Base-by-base conservation (phyloP, 2,113 vertebrate species). In the Psittacara wagleri region DNA sequence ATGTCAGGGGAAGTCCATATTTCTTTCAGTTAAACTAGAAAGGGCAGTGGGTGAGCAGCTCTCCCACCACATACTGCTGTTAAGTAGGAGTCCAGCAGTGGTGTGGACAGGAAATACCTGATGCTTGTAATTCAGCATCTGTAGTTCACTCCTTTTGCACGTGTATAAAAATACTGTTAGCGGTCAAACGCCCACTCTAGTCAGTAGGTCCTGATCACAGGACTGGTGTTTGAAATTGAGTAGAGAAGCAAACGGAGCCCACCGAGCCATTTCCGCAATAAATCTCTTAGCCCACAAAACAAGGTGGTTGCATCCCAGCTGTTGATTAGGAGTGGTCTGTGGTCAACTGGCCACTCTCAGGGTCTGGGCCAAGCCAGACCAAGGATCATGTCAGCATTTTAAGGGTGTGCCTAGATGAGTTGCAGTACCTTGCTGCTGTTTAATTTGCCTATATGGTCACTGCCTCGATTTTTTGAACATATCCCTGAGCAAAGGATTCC, bases 221-320 rank as follows among this genome's bases (percentile, higher is more conserved):
- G 69, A 8, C 2, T 51, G 46, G 20, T 1, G 2, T 17, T 29
- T 68, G 33, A 62, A 39, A 19, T 17, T 66, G 63, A 11, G 28
- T 43, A 41, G 74, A 76, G 14, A 76, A 11, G 13, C 28, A 62
- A 59, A 41, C 13, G 33, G 10, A 86, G 3, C 22, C 37, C 49
- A 35, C 6, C 1, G 1, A 51, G 10, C 2, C 17, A 17, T n/a
- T 52, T 69, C 33, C 11, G 11, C 19, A 23, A 0, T n/a, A 48
- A 44, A 63, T 4, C n/a, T 44, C 54, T 13, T 24, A 43, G 13
- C 6, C 52, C 55, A 49, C n/a, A 61, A 61, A 72, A 43, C 37
- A 46, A 39, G 25, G 46, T 43, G 46, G 7, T 52, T 55, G 33
- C 61, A 82, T 22, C 55, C 31, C 92, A 79, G 19, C 4, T 64